phyloP scores from a whole-genome alignment of 2,113 vertebrate species.

The Macrotis lagotis region DNA sequence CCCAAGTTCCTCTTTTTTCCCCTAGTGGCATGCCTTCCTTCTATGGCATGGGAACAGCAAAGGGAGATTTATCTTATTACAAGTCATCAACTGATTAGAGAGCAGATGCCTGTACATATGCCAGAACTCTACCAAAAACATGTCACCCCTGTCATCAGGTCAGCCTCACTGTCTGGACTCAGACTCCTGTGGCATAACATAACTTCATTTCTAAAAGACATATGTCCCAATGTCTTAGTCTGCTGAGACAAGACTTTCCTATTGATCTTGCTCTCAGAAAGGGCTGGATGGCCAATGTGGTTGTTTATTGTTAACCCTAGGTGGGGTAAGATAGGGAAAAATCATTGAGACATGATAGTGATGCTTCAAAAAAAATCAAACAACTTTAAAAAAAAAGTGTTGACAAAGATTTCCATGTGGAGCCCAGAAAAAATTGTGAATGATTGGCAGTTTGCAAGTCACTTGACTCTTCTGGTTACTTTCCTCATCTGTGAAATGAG shows the following conservation, averaged over 20 bases:
- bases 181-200: constrained; percentile 45
- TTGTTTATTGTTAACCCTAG: not conserved
- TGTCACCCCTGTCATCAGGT: constrained; percentile 12
- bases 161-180: not conserved
- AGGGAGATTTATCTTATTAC: not conserved
- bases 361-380: not conserved
- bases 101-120: not conserved
- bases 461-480: constrained; percentile 6
- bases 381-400: not conserved
- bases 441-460: not conserved
- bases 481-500: constrained; percentile 51
- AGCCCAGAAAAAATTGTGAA: constrained; percentile 4
- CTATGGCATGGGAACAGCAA: not conserved
- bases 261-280: constrained; percentile 9
- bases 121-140: not conserved
- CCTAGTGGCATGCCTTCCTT: not conserved
- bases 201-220: constrained; percentile 69
- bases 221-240: constrained; percentile 2
- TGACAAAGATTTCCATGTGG: not conserved
- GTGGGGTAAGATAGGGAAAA: not conserved
- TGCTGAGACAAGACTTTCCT: constrained; percentile 14
- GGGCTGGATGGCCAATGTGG: not conserved
- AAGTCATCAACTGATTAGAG: constrained; percentile 17
- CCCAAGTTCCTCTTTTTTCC: not conserved
- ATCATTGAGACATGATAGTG: not conserved